Base-by-base conservation (phyloP, 1,140 invertebrate species). In the Eurosta solidaginis region DNA sequence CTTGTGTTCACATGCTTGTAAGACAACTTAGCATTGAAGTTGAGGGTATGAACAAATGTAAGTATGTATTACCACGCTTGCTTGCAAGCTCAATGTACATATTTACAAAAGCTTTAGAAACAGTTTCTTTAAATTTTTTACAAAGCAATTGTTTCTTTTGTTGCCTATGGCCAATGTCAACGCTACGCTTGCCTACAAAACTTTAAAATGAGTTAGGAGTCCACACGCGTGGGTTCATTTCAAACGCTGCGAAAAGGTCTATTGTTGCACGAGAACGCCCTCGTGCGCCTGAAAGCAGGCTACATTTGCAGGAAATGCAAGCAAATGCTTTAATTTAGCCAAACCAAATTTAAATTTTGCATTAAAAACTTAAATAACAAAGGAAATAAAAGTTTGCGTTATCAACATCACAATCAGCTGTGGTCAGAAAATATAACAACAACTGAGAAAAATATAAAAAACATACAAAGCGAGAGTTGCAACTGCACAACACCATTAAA, bases 121-220 rank as follows among this genome's bases (percentile, higher is more conserved):
- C 59, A n/a, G 36, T 42, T 40, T 4, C 59, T 3, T n/a, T 40
- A 36, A n/a, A 12, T 7, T 63, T 63, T 36, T 36, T 40, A 22
- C 3, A n/a, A n/a, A 20, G 59, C 59, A 68, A 20, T 68, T 68
- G 59, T 68, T 40, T 29, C 59, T 68, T 42, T 68, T 68, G 59
- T 68, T 68, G 59, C 59, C 59, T 9, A 0, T n/a, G 59, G 59
- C 59, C 59, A 68, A 68, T 68, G 59, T 68, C 59, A 68, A 40
- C 33, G 40, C n/a, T 40, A 40, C 27, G 33, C 7, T 20, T 42
- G n/a, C 7, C 9, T 2, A 6, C 6, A 68, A 68, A 68, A 40
- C 3, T 68, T n/a, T 68, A 33, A 33, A 29, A 68, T 68, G 59
- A 40, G 33, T 29, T 29, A 9, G 59, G 20, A n/a, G 2, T n/a